Evolutionary conservation across 2,113 vertebrate genomes (phyloP).

Genomic region (Rhinolophus ferrumequinum): DNA sequence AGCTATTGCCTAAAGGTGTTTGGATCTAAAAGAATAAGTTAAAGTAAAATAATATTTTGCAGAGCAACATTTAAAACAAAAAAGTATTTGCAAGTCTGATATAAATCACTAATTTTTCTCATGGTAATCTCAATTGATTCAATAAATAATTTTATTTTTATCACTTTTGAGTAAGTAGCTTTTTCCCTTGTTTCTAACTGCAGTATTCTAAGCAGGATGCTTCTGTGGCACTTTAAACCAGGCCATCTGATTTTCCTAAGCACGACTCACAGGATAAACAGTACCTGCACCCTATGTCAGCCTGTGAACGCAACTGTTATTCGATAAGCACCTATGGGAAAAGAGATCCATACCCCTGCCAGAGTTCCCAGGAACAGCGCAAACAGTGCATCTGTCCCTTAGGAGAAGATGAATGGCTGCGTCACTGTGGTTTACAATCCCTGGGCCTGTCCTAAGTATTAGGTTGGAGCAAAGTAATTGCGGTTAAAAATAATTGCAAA

Average conservation of each 20-base stretch:
- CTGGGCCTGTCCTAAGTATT: background rate
- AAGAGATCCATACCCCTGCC: background rate
- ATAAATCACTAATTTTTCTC: background rate
- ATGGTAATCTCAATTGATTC: conserved; percentile 1
- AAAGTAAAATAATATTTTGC: background rate
- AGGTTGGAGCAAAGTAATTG: too few species aligned
- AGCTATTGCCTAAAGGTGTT: background rate
- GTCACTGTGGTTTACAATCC: background rate
- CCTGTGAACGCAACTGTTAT: background rate
- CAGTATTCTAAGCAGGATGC: background rate
- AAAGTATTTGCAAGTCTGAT: background rate
- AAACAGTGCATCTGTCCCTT: background rate
- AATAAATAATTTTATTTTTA: background rate
- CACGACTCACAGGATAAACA: background rate
- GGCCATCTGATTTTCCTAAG: conserved; percentile 21
- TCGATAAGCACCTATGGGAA: background rate
- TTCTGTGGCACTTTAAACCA: background rate
- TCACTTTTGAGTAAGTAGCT: background rate
- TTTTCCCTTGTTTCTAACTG: background rate
- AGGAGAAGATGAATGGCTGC: background rate
- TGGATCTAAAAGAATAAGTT: background rate
- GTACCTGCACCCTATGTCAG: background rate
- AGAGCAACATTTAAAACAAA: background rate
- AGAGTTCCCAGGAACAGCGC: background rate
- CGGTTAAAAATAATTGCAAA: too few species aligned